Conservation (phyloP, 2,888 invertebrate species). For the Pyrgus malvae region DNA sequence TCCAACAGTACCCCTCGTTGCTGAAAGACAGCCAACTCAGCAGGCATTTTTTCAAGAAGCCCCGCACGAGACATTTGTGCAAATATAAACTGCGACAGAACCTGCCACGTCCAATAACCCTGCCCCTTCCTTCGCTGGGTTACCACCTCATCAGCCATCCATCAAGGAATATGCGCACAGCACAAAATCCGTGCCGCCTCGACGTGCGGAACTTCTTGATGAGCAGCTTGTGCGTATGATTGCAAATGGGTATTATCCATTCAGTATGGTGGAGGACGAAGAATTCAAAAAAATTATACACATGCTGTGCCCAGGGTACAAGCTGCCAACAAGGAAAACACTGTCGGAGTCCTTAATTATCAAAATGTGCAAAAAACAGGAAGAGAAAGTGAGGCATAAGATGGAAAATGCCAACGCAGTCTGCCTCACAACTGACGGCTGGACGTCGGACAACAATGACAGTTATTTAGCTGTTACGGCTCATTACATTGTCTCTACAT, state of each 20-base stretch:
- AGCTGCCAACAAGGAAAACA: slow-evolving; percentile 29
- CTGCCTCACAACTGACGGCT: not conserved
- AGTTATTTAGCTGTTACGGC: slow-evolving; percentile 15
- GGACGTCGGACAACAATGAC: not conserved
- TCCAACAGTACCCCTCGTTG: slow-evolving; percentile 13
- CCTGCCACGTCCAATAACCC: not conserved
- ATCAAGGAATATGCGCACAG: not conserved
- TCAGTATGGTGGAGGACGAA: slow-evolving; percentile 24
- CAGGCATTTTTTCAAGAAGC: not conserved
- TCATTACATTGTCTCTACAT: not conserved
- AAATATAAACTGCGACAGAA: not conserved
- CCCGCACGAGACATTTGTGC: not conserved
- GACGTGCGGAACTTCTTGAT: not conserved
- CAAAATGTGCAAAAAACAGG: slow-evolving; percentile 6
- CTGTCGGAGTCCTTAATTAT: slow-evolving; percentile 6
- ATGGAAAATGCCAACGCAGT: not conserved
- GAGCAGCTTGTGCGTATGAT: slow-evolving; percentile 6
- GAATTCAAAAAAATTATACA: slow-evolving; percentile 28
- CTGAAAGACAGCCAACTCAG: not conserved
- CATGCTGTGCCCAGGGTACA: slow-evolving; percentile 24
- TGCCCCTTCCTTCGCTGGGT: not conserved
- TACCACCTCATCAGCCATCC: not conserved
- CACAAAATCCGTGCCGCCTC: not conserved
- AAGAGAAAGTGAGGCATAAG: not conserved
- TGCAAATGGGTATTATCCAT: slow-evolving; percentile 1